Evolutionary conservation across 2,888 invertebrate species (phyloP), one percentile per base, ranked within the genome.

Genomic region (Trilocha varians): DNA sequence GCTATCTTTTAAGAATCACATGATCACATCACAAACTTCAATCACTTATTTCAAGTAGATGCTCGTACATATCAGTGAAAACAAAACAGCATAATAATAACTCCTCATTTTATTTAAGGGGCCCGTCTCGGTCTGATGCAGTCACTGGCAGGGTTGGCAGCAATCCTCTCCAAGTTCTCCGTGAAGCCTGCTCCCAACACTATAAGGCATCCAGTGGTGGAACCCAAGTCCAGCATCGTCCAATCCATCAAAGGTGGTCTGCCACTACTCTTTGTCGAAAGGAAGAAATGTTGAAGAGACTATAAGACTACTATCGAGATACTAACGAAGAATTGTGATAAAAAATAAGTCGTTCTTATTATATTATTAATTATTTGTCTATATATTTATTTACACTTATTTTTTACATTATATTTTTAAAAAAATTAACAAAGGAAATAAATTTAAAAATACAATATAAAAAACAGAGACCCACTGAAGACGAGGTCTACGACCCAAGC

Each of bases 121-220:
- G 70, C 64, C 43, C 70, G 79, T 0, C 47, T 78, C n/a, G 79
- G 75, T 0, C 57, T 63, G 43, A 76, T 78, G 78, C 79, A 78
- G 61, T 79, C 79, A 2, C 45, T 78, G 45, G 77, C 78, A 3
- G 78, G 78, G 0, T 55, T 78, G 45, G 78, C 78, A 13, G 77
- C 78, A 8, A 57, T 78, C 32, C 57, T 78, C 48, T 51, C 70
- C 16, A 59, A 50, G 45, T 73, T 65, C 55, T 52, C 58, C 2
- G 76, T 78, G 46, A 37, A 48, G 13, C 77, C 77, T 5, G 75
- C 74, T 2, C 58, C 65, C 3, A 49, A 42, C 34, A 57, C 70
- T 0, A 43, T 37, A 14, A 56, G 67, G 2, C 48, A 47, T 6
- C 70, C 69, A 8, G 14, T 8, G 15, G 48, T 67, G 2, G 56